Base-by-base conservation (phyloP, 1,140 invertebrate genomes). In the Drosophila ironensis region DNA sequence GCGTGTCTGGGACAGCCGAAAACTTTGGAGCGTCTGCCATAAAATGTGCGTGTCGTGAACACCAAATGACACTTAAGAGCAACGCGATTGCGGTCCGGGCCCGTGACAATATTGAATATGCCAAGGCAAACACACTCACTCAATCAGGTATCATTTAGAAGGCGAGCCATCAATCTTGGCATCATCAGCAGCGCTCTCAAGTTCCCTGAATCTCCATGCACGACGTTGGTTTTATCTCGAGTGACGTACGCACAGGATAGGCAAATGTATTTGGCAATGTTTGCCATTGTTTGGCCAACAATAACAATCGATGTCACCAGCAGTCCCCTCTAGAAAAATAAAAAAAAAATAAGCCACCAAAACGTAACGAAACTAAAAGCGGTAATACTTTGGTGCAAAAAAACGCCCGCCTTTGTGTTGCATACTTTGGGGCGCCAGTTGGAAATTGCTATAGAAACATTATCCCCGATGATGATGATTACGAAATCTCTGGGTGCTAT, bases 21-120 rank as follows among this genome's bases (percentile, higher is more conserved):
- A 81, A 72, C 61, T 37, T 84, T 77, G 70, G 53, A 71, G 20
- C 48, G 63, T 48, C 70, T 70, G 66, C 53, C 53, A 71, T 60
- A 78, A 82, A 78, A 64, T 82, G n/a, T n/a, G 78, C 80, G 80
- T 84, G 78, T 84, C 78, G 80, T 46, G 73, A 84, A 84, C 78
- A 84, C 73, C 61, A 67, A 86, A 84, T 78, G 78, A 86, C 78
- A 84, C 78, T 84, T 84, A 84, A 84, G 82, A 71, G 72, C 42
- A 50, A 28, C 19, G 46, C 25, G 16, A 11, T 20, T 11, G 2
- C 25, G 25, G 8, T 14, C 35, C 20, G 24, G 40, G 22, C 9
- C 14, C 24, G 30, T 54, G 37, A 44, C 54, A 59, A 74, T 48
- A 74, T 67, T 47, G 50, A 57, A 68, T 57, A 59, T 61, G 52